Conservation (phyloP, 2,113 vertebrate genomes). For the Aphyosemion australe region DNA sequence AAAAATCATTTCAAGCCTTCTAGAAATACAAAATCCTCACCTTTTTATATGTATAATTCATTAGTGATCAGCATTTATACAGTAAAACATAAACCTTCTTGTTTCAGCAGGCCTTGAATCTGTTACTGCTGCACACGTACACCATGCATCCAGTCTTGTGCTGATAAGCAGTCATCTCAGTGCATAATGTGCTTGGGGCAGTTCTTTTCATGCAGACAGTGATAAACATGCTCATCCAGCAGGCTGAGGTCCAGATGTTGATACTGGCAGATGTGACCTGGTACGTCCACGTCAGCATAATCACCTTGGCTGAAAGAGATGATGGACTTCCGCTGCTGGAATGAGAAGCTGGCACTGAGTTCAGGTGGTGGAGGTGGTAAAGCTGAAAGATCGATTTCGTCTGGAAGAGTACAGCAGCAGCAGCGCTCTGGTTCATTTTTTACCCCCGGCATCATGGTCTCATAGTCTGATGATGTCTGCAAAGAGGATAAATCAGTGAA, state of each 20-base stretch:
- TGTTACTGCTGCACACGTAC: neutral
- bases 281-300: slow-evolving; percentile 43
- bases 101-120: too few species aligned
- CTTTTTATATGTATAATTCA: too few species aligned
- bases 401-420: neutral
- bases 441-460: slow-evolving; percentile 38
- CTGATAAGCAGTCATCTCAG: neutral
- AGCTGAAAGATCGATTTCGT: neutral
- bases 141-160: neutral
- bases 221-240: slow-evolving; percentile 55
- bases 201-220: slow-evolving; percentile 13
- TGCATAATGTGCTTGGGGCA: slow-evolving; percentile 6
- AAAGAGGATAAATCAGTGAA: slow-evolving; percentile 3
- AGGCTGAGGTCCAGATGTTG: slow-evolving; percentile 43
- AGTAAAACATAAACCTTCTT: too few species aligned
- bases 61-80: too few species aligned
- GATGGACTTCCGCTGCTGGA: slow-evolving; percentile 5
- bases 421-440: neutral
- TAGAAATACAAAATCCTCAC: too few species aligned
- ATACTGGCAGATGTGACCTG: slow-evolving; percentile 31
- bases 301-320: slow-evolving; percentile 8
- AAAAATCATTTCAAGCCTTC: too few species aligned
- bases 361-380: slow-evolving; percentile 3
- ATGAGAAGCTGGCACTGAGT: slow-evolving; percentile 7
- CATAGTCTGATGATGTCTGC: slow-evolving; percentile 54